phyloP scores from a whole-genome alignment of 2,888 invertebrate genomes.

The Scaptomyza polygonia region DNA sequence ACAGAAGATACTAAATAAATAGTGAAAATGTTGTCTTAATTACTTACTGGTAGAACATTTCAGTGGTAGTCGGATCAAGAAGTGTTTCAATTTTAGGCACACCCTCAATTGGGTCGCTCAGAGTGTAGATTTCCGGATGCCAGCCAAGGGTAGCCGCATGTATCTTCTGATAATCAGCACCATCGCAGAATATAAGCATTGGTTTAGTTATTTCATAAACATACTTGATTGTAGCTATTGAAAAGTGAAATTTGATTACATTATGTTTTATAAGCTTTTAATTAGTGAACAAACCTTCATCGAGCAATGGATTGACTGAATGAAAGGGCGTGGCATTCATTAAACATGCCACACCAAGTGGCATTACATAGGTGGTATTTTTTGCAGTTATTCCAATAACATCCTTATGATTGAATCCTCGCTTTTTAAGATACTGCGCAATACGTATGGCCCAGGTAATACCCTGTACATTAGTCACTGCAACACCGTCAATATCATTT shows the following conservation, averaged over 20 bases:
- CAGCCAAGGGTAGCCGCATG: constrained; percentile 50
- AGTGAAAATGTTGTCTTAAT: neutral
- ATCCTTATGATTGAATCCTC: constrained; percentile 72
- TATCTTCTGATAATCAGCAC: constrained; percentile 53
- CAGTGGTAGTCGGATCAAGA: constrained; percentile 56
- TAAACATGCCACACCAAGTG: constrained; percentile 72
- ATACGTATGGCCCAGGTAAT: constrained; percentile 71
- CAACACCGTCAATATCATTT: constrained; percentile 64
- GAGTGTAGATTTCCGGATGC: constrained; percentile 62
- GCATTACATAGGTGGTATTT: constrained; percentile 74
- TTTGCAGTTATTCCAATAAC: constrained; percentile 72
- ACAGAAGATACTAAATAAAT: neutral
- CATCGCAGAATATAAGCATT: constrained; percentile 68
- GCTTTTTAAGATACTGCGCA: constrained; percentile 68
- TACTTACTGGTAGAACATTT: constrained; percentile 58
- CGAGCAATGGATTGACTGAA: constrained; percentile 66
- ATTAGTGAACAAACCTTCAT: constrained; percentile 50
- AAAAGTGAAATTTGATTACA: neutral
- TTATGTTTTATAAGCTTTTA: neutral
- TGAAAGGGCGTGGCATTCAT: constrained; percentile 72
- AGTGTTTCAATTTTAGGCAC: constrained; percentile 60
- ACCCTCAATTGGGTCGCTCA: constrained; percentile 52
- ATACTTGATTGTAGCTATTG: constrained; percentile 51
- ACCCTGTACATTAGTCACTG: constrained; percentile 67
- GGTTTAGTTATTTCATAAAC: constrained; percentile 63